Conservation (phyloP, 2,888 invertebrate species). For the Thyatira batis region DNA sequence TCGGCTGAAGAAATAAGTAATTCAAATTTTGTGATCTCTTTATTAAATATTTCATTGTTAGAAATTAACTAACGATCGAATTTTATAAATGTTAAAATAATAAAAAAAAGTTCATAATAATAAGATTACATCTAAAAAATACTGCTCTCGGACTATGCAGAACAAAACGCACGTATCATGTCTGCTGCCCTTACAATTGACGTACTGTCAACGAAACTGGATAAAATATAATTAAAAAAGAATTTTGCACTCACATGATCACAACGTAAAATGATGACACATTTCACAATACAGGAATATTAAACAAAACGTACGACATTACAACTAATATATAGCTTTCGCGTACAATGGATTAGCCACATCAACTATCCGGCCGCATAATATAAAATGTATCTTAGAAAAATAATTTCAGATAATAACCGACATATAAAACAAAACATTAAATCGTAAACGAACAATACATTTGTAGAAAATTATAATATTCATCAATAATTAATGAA, state of each 20-base stretch:
- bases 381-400: slow-evolving; percentile 8
- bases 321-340: slow-evolving; percentile 42
- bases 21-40: slow-evolving; percentile 78
- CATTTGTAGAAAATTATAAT: neutral
- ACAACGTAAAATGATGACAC: slow-evolving; percentile 78
- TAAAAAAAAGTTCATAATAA: slow-evolving; percentile 69
- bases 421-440: neutral
- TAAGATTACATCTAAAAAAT: slow-evolving; percentile 81
- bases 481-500: neutral
- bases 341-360: slow-evolving; percentile 29
- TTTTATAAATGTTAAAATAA: slow-evolving; percentile 77
- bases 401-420: neutral
- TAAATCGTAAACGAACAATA: neutral
- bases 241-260: slow-evolving; percentile 81
- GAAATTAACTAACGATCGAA: slow-evolving; percentile 82
- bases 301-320: slow-evolving; percentile 47
- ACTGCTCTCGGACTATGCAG: slow-evolving; percentile 80
- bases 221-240: slow-evolving; percentile 59
- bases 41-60: slow-evolving; percentile 82
- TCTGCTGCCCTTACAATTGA: slow-evolving; percentile 73
- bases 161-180: slow-evolving; percentile 59
- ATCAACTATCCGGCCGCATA: slow-evolving; percentile 36
- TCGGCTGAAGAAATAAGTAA: no score
- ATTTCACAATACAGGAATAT: slow-evolving; percentile 79
- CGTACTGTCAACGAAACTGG: slow-evolving; percentile 67